Evolutionary conservation across 1,140 invertebrate genomes (phyloP), one percentile per base, ranked within the genome.

Genomic region (Amyelois transitella): DNA sequence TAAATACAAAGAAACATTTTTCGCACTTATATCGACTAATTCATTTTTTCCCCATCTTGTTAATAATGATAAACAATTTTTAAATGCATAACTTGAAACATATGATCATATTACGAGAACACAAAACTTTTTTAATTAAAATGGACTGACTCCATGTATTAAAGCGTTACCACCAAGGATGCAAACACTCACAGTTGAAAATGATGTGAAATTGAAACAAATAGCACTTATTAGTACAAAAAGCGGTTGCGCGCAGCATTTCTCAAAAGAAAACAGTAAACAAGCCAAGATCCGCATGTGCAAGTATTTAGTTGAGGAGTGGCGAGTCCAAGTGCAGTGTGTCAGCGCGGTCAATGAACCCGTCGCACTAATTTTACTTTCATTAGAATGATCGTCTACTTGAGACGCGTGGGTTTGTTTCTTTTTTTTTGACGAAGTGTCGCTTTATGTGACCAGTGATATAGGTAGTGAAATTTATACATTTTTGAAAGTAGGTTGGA

Each of bases 351-450:
- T 76, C 78, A 66, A 71, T 81, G 81, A 38, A 12, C 58, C 62
- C 51, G 20, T 14, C 61, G 69, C 53, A 77, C 75, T 72, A 72
- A 83, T 86, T 86, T 86, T 81, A 79, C 82, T 84, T 86, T 86
- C 82, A 81, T 86, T 81, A 73, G 60, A 69, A 62, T 57, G 54
- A 59, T 20, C 53, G 50, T 60, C 43, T 60, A 20, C 45, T 17
- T 24, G 49, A 53, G 20, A 38, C n/a, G 32, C 32, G 32, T 38
- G 32, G 32, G 32, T 38, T 14, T 6, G 32, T 2, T 38, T 38
- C 12, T 38, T 38, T 24, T 38, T 38, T 38, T 38, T n/a, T 24
- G 53, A 45, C 49, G 38, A 24, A 57, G 43, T 51, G 32, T 48
- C n/a, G 43, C 45, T 43, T 55, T 28, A 18, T 24, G 47, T 45